Evolutionary conservation across 2,113 vertebrate genomes (phyloP).

Genomic region (Caretta caretta): DNA sequence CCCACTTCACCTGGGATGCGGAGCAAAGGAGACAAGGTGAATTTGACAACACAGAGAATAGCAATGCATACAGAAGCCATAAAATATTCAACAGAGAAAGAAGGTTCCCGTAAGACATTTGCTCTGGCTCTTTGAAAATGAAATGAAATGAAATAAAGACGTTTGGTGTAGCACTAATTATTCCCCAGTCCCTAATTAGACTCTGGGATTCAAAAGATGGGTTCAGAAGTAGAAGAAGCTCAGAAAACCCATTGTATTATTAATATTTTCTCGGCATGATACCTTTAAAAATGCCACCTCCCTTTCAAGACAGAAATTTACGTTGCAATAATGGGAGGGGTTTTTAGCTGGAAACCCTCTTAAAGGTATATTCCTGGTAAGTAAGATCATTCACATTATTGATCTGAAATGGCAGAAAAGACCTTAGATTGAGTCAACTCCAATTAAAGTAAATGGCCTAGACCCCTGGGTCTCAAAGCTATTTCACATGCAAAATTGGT

Average conservation of each 20-base stretch:
- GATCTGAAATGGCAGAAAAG: background rate
- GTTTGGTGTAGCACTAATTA: constrained; percentile 8
- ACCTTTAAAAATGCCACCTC: constrained; percentile 61
- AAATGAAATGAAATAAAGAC: background rate
- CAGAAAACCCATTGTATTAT: constrained; percentile 57
- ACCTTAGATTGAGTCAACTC: background rate
- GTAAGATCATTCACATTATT: background rate
- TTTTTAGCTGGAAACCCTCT: constrained; percentile 24
- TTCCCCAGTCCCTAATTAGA: constrained; percentile 25
- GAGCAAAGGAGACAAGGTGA: background rate
- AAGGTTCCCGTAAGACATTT: constrained; percentile 27
- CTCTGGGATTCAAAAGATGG: background rate
- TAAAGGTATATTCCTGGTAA: constrained; percentile 2
- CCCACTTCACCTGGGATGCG: background rate
- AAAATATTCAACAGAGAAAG: constrained; percentile 20
- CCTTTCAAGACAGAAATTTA: constrained; percentile 38
- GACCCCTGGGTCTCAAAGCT: background rate
- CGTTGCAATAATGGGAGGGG: constrained; percentile 44
- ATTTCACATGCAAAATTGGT: rapidly evolving
- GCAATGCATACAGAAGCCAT: background rate
- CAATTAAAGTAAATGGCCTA: rapidly evolving
- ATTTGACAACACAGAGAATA: background rate
- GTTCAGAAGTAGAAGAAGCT: constrained; percentile 14
- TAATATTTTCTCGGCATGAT: constrained; percentile 54
- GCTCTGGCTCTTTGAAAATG: background rate